phyloP scores from a whole-genome alignment of 1,140 invertebrate species.

The Macrostomum lignano region DNA sequence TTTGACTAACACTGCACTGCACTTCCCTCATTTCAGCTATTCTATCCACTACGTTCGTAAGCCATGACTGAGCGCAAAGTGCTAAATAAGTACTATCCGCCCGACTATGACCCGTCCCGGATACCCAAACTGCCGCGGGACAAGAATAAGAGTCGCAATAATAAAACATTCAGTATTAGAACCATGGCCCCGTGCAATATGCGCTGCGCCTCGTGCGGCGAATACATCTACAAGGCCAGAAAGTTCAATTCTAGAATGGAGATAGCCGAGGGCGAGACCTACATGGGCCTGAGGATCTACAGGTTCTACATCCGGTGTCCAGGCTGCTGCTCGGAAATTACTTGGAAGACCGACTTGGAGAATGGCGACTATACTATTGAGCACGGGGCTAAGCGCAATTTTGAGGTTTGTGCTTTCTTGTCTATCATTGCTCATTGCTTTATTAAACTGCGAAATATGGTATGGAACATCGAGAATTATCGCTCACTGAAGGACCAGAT shows the following conservation, averaged over 20 bases:
- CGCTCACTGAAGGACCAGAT: too few relatives aligned
- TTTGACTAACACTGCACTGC: too few relatives aligned
- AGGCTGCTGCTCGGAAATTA: conserved; percentile 4
- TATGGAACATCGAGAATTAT: too few relatives aligned
- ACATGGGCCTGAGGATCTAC: conserved; percentile 86
- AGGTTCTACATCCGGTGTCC: conserved; percentile 73
- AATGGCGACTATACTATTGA: conserved; percentile 95
- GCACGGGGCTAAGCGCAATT: conserved; percentile 83
- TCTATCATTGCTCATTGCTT: too few relatives aligned
- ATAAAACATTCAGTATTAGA: conserved; percentile 82
- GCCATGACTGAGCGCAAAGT: too few relatives aligned
- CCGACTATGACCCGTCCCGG: conserved; percentile 97
- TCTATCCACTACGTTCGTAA: too few relatives aligned
- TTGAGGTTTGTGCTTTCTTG: too few relatives aligned
- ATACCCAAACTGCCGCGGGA: conserved; percentile 82
- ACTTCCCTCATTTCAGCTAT: too few relatives aligned
- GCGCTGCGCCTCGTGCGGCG: conserved; percentile 82
- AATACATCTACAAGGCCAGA: conserved; percentile 98
- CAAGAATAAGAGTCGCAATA: too few relatives aligned
- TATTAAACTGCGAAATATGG: too few relatives aligned
- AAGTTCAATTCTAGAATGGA: conserved; percentile 98
- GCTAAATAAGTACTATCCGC: conserved; percentile 99
- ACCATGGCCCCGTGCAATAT: conserved; percentile 97
- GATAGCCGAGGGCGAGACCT: conserved; percentile 84
- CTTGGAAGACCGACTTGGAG: conserved; percentile 54